Base-by-base conservation (phyloP, 2,797 vertebrate genomes). In the Mustela erminea region DNA sequence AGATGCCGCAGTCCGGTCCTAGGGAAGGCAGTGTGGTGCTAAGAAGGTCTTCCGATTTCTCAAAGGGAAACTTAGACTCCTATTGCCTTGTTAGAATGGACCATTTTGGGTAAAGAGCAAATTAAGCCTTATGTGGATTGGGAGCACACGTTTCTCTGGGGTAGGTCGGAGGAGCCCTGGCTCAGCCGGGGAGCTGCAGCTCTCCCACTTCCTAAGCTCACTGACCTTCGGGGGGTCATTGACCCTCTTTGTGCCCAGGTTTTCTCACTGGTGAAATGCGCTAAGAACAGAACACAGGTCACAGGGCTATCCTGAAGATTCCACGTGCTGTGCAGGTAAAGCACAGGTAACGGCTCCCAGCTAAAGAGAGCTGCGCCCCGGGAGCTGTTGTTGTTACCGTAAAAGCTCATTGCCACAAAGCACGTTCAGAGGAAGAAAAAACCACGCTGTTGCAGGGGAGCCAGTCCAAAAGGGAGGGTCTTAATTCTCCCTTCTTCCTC, bases 341-440 rank as follows among this genome's bases (percentile, higher is more conserved):
- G 62, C 38, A 25, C 14, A 0, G 1, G 38, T 2, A 1, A 70
- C 0, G 0, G 14, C 8, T 0, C 35, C 58, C 10, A 32, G 27
- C 35, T 25, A 60, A 15, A 78, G 82, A 11, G 52, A 82, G 92
- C 32, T 14, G 38, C 27, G 21, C 2, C 3, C 6, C 0, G 0
- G 41, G 46, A 75, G 82, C 58, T 1, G 20, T 7, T 3, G 5
- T 21, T 41, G 75, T 21, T 29, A 5, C 17, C 6, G 56, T 32
- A 41, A 38, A 6, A 49, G 15, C 77, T 52, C 7, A 29, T 11
- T 8, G 2, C 5, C 25, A 17, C 4, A 1, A 13, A 35, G 75
- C 43, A 18, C 74, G 13, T 7, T 68, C 41, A 12, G 54, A 89
- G 66, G 56, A 38, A 77, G 64, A 29, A 54, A 14, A 41, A 46